Evolutionary conservation across 2,113 vertebrate species (phyloP).

Genomic region (Burhinus bistriatus): DNA sequence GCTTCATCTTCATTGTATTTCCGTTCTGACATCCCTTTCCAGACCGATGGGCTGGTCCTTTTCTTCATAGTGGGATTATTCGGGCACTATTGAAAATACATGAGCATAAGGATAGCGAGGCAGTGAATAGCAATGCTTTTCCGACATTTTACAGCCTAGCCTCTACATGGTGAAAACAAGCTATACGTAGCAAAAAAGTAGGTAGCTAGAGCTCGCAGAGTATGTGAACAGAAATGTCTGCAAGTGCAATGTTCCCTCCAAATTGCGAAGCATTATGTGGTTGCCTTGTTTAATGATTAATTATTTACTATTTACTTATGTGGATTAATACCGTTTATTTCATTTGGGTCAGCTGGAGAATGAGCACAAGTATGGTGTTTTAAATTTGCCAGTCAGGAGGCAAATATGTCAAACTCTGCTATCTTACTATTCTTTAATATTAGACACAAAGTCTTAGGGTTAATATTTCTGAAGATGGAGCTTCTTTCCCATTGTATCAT

Average conservation of each 20-base stretch:
- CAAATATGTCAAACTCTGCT: not conserved
- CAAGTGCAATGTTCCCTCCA: slow-evolving; percentile 30
- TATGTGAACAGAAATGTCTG: not conserved
- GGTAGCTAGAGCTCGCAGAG: not conserved
- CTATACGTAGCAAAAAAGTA: not conserved
- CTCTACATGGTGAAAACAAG: not conserved
- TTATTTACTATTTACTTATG: not conserved
- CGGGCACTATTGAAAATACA: not conserved
- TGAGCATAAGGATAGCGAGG: not conserved
- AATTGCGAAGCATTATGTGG: not conserved
- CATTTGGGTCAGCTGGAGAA: not conserved
- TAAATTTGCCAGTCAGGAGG: not conserved
- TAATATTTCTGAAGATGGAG: not conserved
- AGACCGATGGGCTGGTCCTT: not conserved
- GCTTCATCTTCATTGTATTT: not conserved
- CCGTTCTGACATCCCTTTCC: not conserved
- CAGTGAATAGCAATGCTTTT: not conserved
- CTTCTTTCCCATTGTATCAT: not conserved
- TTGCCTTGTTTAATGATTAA: not conserved
- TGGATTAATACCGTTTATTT: not conserved
- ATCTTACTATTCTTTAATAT: not conserved
- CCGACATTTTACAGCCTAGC: not conserved
- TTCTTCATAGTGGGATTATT: not conserved
- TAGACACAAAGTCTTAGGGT: not conserved
- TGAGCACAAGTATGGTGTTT: not conserved